A percentile compares a stretch with the other conserved stretches of the same genome.
These are phyloP conservation scores for Sweltsa coloradensis DNA, from an alignment of 1,140 invertebrate species.

Conservation along the genomic window DNA sequence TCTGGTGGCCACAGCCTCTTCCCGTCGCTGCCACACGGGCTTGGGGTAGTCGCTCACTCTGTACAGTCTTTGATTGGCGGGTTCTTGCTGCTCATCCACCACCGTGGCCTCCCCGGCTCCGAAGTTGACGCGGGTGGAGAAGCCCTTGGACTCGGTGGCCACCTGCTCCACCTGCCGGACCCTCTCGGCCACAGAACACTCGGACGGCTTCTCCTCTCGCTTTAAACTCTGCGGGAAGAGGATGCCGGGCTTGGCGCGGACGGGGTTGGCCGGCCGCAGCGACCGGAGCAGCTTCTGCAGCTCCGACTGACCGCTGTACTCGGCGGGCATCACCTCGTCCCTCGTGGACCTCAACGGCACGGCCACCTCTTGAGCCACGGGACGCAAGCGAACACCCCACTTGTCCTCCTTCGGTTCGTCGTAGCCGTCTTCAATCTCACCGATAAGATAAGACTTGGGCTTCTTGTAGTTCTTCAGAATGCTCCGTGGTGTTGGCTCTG, in stretches of 20 bases:
- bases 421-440: slow-evolving; percentile 38
- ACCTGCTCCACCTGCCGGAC: slow-evolving; percentile 25
- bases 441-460: slow-evolving; percentile 52
- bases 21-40: slow-evolving; percentile 4
- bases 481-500: slow-evolving; percentile 40
- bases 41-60: not conserved
- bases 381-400: slow-evolving; percentile 35
- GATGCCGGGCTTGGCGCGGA: not conserved
- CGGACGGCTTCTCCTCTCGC: slow-evolving; percentile 14
- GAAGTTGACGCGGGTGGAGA: slow-evolving; percentile 43
- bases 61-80: not conserved
- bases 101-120: slow-evolving; percentile 31
- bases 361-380: slow-evolving; percentile 21
- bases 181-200: slow-evolving; percentile 35
- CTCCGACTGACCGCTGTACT: slow-evolving; percentile 21
- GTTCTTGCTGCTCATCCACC: slow-evolving; percentile 14
- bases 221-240: no score
- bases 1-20: not conserved
- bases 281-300: slow-evolving; percentile 28
- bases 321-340: not conserved
- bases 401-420: slow-evolving; percentile 22
- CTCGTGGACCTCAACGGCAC: not conserved
- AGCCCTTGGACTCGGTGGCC: slow-evolving; percentile 26
- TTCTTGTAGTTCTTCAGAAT: slow-evolving; percentile 61
- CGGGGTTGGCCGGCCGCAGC: slow-evolving; percentile 21